Evolutionary conservation across 2,888 invertebrate genomes (phyloP).

Genomic region (Pteria penguin): DNA sequence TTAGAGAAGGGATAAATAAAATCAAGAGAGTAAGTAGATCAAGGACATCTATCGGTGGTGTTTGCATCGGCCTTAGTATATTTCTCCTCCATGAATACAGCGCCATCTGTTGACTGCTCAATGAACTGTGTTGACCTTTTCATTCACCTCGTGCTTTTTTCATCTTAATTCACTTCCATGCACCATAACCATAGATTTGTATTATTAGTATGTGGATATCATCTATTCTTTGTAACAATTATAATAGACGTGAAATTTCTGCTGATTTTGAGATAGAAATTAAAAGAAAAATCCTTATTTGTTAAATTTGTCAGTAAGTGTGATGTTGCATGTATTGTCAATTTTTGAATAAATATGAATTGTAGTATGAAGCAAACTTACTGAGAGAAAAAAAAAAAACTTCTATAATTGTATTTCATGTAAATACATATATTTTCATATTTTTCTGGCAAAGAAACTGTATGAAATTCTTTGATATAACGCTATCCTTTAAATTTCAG

Average conservation of each 20-base stretch:
- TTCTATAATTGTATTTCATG: no score
- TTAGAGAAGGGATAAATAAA: constrained; percentile 5
- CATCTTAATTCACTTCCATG: constrained; percentile 48
- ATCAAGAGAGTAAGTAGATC: neutral
- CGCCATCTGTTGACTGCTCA: constrained; percentile 29
- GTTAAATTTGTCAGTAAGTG: no score
- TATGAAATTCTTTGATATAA: neutral
- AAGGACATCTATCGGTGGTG: neutral
- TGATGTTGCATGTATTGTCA: no score
- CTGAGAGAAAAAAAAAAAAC: no score
- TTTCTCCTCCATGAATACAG: neutral
- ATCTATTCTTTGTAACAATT: neutral
- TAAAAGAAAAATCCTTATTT: no score
- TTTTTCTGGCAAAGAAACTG: no score
- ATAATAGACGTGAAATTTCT: no score
- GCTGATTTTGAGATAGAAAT: no score
- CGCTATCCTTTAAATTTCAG: neutral
- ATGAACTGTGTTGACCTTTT: constrained; percentile 25
- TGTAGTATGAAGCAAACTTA: no score
- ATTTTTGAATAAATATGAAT: no score
- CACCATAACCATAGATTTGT: constrained; percentile 32
- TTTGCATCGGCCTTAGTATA: neutral
- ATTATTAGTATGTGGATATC: neutral
- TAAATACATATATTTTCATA: no score
- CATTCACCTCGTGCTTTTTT: constrained; percentile 44